phyloP scores from a whole-genome alignment of 2,797 vertebrate species.

The Salmo trutta region DNA sequence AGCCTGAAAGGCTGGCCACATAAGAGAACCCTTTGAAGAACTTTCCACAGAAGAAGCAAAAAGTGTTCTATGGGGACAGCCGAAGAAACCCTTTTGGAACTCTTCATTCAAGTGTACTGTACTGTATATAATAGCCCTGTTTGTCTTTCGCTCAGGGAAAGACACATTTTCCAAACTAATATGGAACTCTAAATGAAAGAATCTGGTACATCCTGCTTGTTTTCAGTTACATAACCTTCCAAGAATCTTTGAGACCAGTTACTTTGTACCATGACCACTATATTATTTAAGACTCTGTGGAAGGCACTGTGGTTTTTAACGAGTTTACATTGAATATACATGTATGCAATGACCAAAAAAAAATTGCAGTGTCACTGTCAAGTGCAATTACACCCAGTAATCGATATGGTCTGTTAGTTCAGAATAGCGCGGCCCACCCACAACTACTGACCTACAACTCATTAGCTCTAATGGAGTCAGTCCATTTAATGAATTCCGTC shows the following conservation, averaged over 20 bases:
- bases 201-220: not conserved
- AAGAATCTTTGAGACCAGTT: not conserved
- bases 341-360: not conserved
- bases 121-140: too few species aligned
- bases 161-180: not conserved
- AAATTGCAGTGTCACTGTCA: not conserved
- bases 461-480: constrained; percentile 74
- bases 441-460: constrained; percentile 67
- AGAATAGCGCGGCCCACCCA: constrained; percentile 62
- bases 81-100: too few species aligned
- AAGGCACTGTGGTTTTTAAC: not conserved
- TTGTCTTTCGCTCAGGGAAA: not conserved
- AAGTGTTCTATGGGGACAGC: too few species aligned
- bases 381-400: constrained; percentile 2
- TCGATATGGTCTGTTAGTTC: constrained; percentile 50
- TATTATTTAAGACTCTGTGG: not conserved
- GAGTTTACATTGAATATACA: not conserved
- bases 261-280: not conserved
- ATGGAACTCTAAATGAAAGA: not conserved
- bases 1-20: too few species aligned
- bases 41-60: too few species aligned
- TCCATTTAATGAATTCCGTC: constrained; percentile 67
- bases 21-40: too few species aligned
- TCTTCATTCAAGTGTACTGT: too few species aligned
- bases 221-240: not conserved